Conservation (phyloP, 2,113 vertebrate species). For the Meleagris gallopavo region DNA sequence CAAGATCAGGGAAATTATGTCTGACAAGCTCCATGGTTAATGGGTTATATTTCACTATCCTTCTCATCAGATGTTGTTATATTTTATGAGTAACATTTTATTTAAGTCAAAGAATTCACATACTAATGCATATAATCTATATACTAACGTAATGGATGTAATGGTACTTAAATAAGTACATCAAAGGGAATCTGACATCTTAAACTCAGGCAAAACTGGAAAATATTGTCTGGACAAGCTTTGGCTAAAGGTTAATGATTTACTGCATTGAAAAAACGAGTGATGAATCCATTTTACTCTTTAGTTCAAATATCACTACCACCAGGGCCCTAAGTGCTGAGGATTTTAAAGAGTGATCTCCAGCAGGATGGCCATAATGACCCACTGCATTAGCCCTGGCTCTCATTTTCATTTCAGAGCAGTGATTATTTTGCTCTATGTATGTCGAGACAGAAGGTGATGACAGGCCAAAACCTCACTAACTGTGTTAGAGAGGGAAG, state of each 20-base stretch:
- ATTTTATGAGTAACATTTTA: constrained; percentile 26
- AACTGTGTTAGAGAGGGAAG: constrained; percentile 10
- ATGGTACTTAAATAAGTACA: constrained; percentile 43
- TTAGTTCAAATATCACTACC: constrained; percentile 4
- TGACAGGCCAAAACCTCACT: constrained; percentile 43
- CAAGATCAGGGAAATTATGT: constrained; percentile 26
- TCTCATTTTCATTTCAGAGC: constrained; percentile 61
- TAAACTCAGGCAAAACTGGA: constrained; percentile 33
- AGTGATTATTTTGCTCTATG: constrained; percentile 19
- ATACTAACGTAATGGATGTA: constrained; percentile 35
- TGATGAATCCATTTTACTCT: constrained; percentile 24
- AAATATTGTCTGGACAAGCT: constrained; percentile 26
- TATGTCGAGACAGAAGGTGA: constrained; percentile 31
- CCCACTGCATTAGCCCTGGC: constrained; percentile 46
- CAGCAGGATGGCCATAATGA: constrained; percentile 29
- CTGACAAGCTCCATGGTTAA: constrained; percentile 26
- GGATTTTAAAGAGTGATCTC: constrained; percentile 54
- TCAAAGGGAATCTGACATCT: background rate
- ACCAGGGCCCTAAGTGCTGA: constrained; percentile 8
- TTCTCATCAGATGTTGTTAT: background rate
- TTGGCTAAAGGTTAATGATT: constrained; percentile 47
- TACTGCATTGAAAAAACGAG: constrained; percentile 1
- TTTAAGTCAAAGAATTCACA: constrained; percentile 20
- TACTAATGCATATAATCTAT: constrained; percentile 37
- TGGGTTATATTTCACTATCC: constrained; percentile 8